Evolutionary conservation across 2,113 vertebrate genomes (phyloP).

Genomic region (Sakesphorus luctuosus): DNA sequence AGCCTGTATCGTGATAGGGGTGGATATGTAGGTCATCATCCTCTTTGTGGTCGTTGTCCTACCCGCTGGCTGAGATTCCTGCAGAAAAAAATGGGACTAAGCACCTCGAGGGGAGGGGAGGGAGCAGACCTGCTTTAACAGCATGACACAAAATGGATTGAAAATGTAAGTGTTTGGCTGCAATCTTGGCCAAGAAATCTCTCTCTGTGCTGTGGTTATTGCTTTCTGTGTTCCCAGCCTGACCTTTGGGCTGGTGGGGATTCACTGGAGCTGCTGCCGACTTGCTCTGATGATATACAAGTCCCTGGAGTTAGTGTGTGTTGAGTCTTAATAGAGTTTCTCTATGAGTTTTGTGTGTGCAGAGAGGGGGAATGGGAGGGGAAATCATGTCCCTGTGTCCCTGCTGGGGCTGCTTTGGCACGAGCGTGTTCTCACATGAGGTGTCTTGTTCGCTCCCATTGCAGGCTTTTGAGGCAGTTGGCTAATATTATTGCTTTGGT

Average conservation of each 20-base stretch:
- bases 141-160: not conserved
- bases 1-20: rapidly evolving
- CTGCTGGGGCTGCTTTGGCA: rapidly evolving
- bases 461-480: not conserved
- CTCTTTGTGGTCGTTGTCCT: not conserved
- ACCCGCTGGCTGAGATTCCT: not conserved
- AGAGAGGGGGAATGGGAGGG: not conserved
- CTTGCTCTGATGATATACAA: rapidly evolving
- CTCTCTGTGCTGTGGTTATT: not conserved
- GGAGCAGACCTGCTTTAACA: not conserved
- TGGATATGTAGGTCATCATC: not conserved
- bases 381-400: not conserved
- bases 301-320: not conserved
- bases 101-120: not conserved
- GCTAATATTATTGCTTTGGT: not conserved
- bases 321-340: not conserved
- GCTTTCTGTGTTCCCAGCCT: not conserved
- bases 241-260: not conserved
- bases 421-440: rapidly evolving
- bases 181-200: not conserved
- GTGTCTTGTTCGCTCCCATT: rapidly evolving
- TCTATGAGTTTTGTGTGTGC: rapidly evolving
- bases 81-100: not conserved
- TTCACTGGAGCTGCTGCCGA: not conserved
- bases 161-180: not conserved